These are phyloP conservation scores for Pseudocheirus occidentalis DNA, from an alignment of 2,797 vertebrate species.

Conservation along the genomic window DNA sequence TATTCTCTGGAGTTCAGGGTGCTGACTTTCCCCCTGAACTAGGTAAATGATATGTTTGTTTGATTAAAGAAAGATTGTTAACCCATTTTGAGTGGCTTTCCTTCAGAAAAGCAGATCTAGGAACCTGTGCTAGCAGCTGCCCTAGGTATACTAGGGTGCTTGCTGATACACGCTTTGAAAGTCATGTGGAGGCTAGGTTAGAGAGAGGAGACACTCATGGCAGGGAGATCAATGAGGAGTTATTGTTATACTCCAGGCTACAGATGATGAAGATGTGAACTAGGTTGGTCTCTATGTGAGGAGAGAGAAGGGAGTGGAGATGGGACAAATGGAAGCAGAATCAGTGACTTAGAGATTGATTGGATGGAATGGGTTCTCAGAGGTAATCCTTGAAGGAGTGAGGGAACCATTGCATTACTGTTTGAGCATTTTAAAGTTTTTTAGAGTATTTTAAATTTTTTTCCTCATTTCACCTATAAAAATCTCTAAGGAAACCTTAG, in stretches of 20 bases:
- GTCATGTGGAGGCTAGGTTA: background rate
- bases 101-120: too few species aligned
- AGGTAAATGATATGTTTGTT: too few species aligned
- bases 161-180: too few species aligned
- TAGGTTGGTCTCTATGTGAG: background rate
- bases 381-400: slow-evolving; percentile 20
- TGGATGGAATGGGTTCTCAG: slow-evolving; percentile 16
- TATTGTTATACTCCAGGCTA: background rate
- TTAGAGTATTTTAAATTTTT: background rate
- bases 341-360: background rate
- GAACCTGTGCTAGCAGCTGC: too few species aligned
- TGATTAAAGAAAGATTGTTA: too few species aligned
- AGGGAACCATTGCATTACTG: slow-evolving; percentile 6
- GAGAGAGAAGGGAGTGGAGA: background rate
- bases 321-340: background rate
- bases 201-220: background rate
- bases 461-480: slow-evolving; percentile 7
- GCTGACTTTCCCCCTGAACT: too few species aligned
- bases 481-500: background rate
- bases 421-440: slow-evolving; percentile 35
- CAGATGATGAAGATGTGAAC: background rate
- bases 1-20: too few species aligned
- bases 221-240: background rate
- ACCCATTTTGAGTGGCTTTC: too few species aligned
- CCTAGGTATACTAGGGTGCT: too few species aligned